Conservation (phyloP, 2,113 vertebrate species). For the Stercorarius parasiticus region DNA sequence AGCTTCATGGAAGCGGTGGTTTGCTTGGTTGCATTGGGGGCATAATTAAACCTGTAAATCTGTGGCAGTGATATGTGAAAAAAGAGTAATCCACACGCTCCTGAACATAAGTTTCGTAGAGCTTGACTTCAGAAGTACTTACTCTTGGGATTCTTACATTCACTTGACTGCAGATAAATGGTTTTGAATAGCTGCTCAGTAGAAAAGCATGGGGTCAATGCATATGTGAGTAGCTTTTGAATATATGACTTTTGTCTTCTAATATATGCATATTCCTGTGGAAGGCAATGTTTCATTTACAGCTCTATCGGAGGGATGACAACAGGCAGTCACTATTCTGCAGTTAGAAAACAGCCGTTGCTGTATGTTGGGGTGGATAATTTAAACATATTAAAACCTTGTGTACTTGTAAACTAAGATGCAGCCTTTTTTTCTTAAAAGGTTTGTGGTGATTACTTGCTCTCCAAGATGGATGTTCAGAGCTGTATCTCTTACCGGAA, state of each 20-base stretch:
- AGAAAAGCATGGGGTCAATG: accelerated
- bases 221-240: neutral
- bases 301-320: neutral
- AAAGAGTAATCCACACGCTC: neutral
- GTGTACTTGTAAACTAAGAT: neutral
- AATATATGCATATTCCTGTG: neutral
- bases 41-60: neutral
- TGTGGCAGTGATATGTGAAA: neutral
- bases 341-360: neutral
- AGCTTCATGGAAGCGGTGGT: accelerated
- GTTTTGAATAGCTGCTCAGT: neutral
- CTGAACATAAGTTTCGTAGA: neutral
- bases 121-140: neutral
- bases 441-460: slow-evolving; percentile 98
- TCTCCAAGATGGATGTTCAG: slow-evolving; percentile 91
- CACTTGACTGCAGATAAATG: neutral
- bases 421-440: slow-evolving; percentile 44
- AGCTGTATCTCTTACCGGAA: slow-evolving; percentile 95
- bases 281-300: neutral
- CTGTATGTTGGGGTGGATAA: neutral
- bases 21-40: neutral
- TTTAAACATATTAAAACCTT: neutral
- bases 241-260: no score
- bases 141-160: neutral
- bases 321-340: neutral